Evolutionary conservation across 2,888 invertebrate genomes (phyloP).

Genomic region (Busseola fusca): DNA sequence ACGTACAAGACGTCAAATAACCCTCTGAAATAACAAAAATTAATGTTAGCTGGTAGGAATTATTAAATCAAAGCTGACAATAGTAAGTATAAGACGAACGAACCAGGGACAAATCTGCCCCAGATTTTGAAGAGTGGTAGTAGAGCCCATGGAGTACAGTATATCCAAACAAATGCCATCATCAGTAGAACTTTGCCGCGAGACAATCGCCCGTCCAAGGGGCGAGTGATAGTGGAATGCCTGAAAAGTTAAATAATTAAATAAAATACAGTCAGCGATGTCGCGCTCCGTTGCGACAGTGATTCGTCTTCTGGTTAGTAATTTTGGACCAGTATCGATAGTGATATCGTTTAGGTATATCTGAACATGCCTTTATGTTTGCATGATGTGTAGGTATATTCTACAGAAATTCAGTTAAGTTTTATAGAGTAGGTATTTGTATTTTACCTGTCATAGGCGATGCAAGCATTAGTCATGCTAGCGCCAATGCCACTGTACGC

Average conservation of each 20-base stretch:
- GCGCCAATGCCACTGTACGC: slow-evolving; percentile 94
- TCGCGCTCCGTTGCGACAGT: neutral
- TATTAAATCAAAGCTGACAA: neutral
- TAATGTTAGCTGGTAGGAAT: neutral
- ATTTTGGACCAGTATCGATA: neutral
- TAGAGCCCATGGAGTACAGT: slow-evolving; percentile 94
- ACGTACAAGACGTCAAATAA: slow-evolving; percentile 95
- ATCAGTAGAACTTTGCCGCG: slow-evolving; percentile 94
- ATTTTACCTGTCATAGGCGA: slow-evolving; percentile 93
- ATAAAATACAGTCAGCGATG: neutral
- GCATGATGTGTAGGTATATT: neutral
- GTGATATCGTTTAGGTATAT: neutral
- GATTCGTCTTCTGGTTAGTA: neutral
- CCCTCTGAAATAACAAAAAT: slow-evolving; percentile 91
- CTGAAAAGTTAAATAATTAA: slow-evolving; percentile 70
- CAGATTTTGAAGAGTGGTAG: slow-evolving; percentile 94
- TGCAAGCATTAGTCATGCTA: slow-evolving; percentile 94
- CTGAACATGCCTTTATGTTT: neutral
- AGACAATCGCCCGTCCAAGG: slow-evolving; percentile 94
- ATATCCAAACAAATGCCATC: slow-evolving; percentile 92
- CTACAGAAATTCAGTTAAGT: neutral
- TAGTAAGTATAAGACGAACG: slow-evolving; percentile 15
- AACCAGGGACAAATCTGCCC: slow-evolving; percentile 96
- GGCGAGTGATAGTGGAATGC: slow-evolving; percentile 92
- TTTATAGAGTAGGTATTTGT: neutral